These are phyloP conservation scores for Coelopa pilipes DNA, from an alignment of 2,888 invertebrate genomes.

Conservation along the genomic window DNA sequence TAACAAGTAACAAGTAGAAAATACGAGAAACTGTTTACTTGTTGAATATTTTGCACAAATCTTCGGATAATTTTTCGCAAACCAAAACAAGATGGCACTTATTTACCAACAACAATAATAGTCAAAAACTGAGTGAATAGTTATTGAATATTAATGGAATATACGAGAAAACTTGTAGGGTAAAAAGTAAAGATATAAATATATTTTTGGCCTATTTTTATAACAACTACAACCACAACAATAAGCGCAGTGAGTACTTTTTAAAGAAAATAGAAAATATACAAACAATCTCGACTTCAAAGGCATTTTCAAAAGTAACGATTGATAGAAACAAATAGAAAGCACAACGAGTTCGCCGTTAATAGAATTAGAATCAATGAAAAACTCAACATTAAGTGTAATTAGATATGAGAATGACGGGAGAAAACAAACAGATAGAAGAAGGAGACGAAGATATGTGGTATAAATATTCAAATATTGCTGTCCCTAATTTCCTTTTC, in stretches of 20 bases:
- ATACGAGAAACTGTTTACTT: neutral
- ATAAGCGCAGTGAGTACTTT: neutral
- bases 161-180: neutral
- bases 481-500: neutral
- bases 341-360: neutral
- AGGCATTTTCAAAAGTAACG: conserved; percentile 39
- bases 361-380: neutral
- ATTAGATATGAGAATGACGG: too few relatives aligned
- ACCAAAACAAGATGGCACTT: neutral
- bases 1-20: conserved; percentile 20
- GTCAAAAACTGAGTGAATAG: neutral
- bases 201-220: conserved; percentile 36
- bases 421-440: too few relatives aligned
- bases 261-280: conserved; percentile 26
- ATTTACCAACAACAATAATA: neutral
- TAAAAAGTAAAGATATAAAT: conserved; percentile 34
- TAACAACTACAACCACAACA: conserved; percentile 27
- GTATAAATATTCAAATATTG: neutral
- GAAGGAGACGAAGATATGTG: neutral
- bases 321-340: conserved; percentile 1
- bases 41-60: conserved; percentile 31
- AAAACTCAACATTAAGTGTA: too few relatives aligned
- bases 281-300: conserved; percentile 5
- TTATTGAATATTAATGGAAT: too few relatives aligned
- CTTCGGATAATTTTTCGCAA: conserved; percentile 29